Base-by-base conservation (phyloP, 2,113 vertebrate genomes). In the Enhydra lutris region DNA sequence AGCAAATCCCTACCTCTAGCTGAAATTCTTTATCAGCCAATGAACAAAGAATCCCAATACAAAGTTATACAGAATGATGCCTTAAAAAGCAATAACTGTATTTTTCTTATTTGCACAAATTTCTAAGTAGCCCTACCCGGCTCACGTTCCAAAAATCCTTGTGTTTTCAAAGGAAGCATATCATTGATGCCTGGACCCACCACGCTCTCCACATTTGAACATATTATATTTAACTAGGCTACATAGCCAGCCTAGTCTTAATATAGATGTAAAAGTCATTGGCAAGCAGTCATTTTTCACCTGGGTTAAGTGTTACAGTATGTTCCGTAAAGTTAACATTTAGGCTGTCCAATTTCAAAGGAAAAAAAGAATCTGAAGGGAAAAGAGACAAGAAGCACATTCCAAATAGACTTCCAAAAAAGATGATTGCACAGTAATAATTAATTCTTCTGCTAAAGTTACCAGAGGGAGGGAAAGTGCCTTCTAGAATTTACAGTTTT, bases 251-350 rank as follows among this genome's bases (percentile, higher is more conserved):
- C 84, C n/a, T 3, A 12, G 65, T 88, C 95, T 95, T 97, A 92
- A 98, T 80, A 96, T 31, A 97, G 91, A 97, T 5, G 31, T 90
- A 93, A 95, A 97, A 95, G 95, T 95, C 97, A 94, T 15, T 78
- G 96, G 95, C 84, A 94, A 96, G 73, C 69, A 91, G 36, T 95
- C 67, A 59, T 80, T 96, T 97, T 96, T 97, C 94, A 98, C 94
- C 97, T 97, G 78, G 79, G 87, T 67, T 96, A 96, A 97, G 93
- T 83, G 79, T 78, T 86, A 81, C 82, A 78, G 94, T 80, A 26
- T 97, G 89, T 88, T 97, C 79, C 21, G 89, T 73, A 95, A 97
- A 96, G 88, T 65, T 95, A 92, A 97, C 91, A 97, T 95, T 91
- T 96, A 95, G 89, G 65, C 78, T 91, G 81, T 96, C 97, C 94